Evolutionary conservation across 2,797 vertebrate species (phyloP).

Genomic region (Percopsis omiscomaycus): DNA sequence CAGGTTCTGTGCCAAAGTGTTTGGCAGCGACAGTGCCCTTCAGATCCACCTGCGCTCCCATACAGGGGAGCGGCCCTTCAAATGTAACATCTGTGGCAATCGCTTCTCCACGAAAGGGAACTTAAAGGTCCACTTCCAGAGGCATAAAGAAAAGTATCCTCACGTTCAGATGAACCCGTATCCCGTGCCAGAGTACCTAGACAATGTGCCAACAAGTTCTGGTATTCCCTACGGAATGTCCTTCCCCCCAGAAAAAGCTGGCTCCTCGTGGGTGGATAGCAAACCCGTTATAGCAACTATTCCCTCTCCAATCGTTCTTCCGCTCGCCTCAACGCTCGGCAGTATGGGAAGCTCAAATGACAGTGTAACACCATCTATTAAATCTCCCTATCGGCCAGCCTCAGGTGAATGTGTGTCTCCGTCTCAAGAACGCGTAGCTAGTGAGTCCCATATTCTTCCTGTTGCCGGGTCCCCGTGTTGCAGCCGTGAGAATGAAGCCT

Average conservation of each 20-base stretch:
- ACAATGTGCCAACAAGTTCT: conserved; percentile 94
- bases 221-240: conserved; percentile 97
- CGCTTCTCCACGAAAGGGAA: conserved; percentile 99
- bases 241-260: conserved; percentile 89
- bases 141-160: conserved; percentile 98
- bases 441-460: conserved; percentile 73
- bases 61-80: conserved; percentile 97
- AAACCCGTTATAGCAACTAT: conserved; percentile 86
- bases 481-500: conserved; percentile 56
- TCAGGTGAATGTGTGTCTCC: conserved; percentile 87
- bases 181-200: conserved; percentile 97
- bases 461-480: conserved; percentile 78
- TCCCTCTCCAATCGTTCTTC: conserved; percentile 82
- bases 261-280: conserved; percentile 92
- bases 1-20: conserved; percentile 98
- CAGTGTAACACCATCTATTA: conserved; percentile 84
- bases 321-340: conserved; percentile 84
- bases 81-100: conserved; percentile 98
- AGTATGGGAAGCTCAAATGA: conserved; percentile 80
- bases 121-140: conserved; percentile 98
- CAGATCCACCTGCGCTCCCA: conserved; percentile 99
- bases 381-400: conserved; percentile 85
- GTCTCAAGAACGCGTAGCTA: conserved; percentile 83
- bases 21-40: conserved; percentile 97
- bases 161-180: conserved; percentile 99